These are phyloP conservation scores for Champsocephalus gunnari DNA, from an alignment of 2,797 vertebrate genomes.

Conservation along the genomic window DNA sequence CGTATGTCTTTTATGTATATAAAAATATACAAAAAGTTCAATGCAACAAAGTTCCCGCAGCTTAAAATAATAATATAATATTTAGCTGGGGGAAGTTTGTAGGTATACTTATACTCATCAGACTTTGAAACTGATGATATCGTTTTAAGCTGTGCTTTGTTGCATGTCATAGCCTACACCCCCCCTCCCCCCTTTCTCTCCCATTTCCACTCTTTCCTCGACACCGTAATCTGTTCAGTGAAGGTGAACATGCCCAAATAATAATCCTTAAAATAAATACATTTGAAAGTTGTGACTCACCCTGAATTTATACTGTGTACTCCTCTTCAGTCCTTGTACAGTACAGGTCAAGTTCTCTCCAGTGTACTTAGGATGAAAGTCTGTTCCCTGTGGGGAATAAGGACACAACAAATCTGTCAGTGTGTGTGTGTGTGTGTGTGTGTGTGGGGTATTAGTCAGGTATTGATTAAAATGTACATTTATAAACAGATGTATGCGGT, in stretches of 20 bases:
- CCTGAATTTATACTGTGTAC: constrained; percentile 99
- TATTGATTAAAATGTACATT: background rate
- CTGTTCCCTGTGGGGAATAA: constrained; percentile 87
- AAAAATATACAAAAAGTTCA: too few species aligned
- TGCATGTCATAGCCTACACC: background rate
- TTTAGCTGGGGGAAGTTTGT: too few species aligned
- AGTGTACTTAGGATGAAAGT: constrained; percentile 97
- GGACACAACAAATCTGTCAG: constrained; percentile 25
- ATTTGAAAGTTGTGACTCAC: constrained; percentile 79
- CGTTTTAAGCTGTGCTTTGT: background rate
- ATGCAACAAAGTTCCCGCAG: too few species aligned
- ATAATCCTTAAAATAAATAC: too few species aligned
- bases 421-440: background rate
- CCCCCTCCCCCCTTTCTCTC: too few species aligned
- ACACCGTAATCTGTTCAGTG: too few species aligned
- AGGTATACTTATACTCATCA: too few species aligned
- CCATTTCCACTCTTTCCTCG: too few species aligned
- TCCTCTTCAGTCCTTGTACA: constrained; percentile 97
- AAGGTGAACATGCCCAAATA: background rate
- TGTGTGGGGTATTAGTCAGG: background rate
- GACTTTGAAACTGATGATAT: too few species aligned
- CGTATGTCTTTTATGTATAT: too few species aligned
- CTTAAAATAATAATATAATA: too few species aligned
- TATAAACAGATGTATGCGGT: constrained; percentile 8
- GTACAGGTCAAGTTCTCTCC: constrained; percentile 97